Evolutionary conservation across 2,797 vertebrate species (phyloP), one percentile per base, ranked within the genome.

Genomic region (Miichthys miiuy): DNA sequence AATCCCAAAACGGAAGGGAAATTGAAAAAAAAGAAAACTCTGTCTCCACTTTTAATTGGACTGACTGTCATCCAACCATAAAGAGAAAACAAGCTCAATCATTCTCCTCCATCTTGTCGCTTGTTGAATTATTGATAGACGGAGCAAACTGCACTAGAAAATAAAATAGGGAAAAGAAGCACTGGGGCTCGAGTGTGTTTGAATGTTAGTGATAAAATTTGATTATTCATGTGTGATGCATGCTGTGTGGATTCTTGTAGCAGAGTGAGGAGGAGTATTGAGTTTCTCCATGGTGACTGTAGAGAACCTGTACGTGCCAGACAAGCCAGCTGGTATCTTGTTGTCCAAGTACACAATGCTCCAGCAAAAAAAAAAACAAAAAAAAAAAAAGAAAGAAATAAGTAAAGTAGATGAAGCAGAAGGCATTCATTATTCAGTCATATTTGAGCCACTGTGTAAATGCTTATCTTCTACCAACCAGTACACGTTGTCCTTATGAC

Each of bases 11-110:
- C 13, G 51, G 73, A 79, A 69, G 58, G 62, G 55, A 85, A 92
- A 88, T 86, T 21, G 18, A 70, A 86, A 85, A 83, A 38, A 9
- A 38, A 38, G 34, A 88, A 81, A 70, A 75, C 69, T 70, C 72
- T 25, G 64, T 88, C 77, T 85, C 85, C 70, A 75, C 81, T 92
- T 91, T 94, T 96, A 95, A 95, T 94, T 95, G 93, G 92, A 89
- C 83, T 75, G 86, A 92, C 87, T 92, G 89, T 88, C 85, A 83
- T 88, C 91, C 92, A 94, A 93, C 84, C 88, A 85, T 87, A 82
- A 84, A 90, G 87, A 88, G 87, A 88, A 89, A 92, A 87, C 87
- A 91, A 88, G 85, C 81, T 87, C 74, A 86, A 84, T 92, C 81
- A 87, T 87, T 91, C 79, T 79, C 82, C 81, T 84, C 83, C 88